A percentile compares a stretch with the other conserved stretches of the same genome.
Conservation (phyloP, 1,140 invertebrate species). For the Muscidifurax raptorellus region DNA sequence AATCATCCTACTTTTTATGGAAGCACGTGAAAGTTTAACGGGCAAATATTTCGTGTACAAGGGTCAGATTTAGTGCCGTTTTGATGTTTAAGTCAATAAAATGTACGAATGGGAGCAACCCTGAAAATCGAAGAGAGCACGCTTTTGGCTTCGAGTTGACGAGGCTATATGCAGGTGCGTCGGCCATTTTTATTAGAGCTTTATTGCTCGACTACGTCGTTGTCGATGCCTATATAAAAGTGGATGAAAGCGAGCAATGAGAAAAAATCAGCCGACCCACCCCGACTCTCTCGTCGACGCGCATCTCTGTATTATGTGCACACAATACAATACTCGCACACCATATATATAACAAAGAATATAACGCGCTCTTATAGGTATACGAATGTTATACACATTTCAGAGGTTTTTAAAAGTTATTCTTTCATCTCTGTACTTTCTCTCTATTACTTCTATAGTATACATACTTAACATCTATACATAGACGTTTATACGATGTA, state of each 20-base stretch:
- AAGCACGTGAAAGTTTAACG: background rate
- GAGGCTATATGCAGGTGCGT: constrained; percentile 1
- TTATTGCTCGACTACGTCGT: background rate
- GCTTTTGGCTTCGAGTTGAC: constrained; percentile 3
- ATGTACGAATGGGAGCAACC: background rate
- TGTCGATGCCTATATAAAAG: background rate
- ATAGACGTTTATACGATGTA: background rate
- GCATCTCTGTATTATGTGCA: background rate
- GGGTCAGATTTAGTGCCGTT: background rate
- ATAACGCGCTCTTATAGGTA: background rate
- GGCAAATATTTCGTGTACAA: background rate
- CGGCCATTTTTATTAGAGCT: background rate
- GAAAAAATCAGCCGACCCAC: background rate
- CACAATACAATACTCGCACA: background rate
- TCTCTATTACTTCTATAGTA: background rate
- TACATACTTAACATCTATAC: background rate
- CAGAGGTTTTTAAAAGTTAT: constrained; percentile 34
- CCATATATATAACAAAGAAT: background rate
- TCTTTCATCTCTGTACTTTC: background rate
- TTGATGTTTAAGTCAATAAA: background rate
- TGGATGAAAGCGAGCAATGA: background rate
- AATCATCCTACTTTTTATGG: background rate
- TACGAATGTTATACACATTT: constrained; percentile 2
- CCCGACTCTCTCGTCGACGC: background rate
- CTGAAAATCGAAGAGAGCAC: background rate